Conservation (phyloP, 2,797 vertebrate genomes). For the Chanos chanos region DNA sequence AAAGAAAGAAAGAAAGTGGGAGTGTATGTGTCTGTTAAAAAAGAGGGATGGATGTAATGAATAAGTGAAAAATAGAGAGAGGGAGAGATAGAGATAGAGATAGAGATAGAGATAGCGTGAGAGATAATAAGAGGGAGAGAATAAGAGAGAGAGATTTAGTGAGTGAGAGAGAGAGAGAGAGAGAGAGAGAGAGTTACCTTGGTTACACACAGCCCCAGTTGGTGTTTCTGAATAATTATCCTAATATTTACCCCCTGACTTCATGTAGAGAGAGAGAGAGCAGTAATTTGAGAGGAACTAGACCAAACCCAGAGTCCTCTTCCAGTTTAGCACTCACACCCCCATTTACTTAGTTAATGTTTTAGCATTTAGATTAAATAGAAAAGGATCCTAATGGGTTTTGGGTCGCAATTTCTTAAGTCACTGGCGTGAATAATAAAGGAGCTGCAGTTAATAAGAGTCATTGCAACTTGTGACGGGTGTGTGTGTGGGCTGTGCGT, state of each 20-base stretch:
- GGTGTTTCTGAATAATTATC: conserved; percentile 33
- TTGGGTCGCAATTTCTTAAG: conserved; percentile 62
- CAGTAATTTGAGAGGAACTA: too few species aligned
- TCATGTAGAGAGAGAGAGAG: too few species aligned
- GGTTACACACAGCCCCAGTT: conserved; percentile 20
- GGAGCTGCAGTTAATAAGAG: conserved; percentile 49
- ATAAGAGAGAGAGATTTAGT: not conserved
- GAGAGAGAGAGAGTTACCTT: not conserved
- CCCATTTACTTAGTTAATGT: conserved; percentile 53
- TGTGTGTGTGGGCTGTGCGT: conserved; percentile 49
- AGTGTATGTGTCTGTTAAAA: not conserved
- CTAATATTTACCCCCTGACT: conserved; percentile 19
- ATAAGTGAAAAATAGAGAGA: not conserved
- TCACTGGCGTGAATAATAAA: conserved; percentile 64
- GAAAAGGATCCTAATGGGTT: conserved; percentile 58
- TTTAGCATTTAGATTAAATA: conserved; percentile 61
- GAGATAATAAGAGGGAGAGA: not conserved
- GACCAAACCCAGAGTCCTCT: conserved; percentile 6
- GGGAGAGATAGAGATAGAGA: not conserved
- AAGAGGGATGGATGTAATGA: not conserved
- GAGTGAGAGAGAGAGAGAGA: not conserved
- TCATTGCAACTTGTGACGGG: conserved; percentile 33
- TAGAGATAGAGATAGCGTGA: not conserved
- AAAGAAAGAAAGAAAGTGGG: not conserved
- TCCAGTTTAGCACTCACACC: not conserved